Percentiles rank a stretch among this genome's conserved stretches.
Evolutionary conservation across 2,888 invertebrate genomes (phyloP).

Genomic region (Scaeva pyrastri): DNA sequence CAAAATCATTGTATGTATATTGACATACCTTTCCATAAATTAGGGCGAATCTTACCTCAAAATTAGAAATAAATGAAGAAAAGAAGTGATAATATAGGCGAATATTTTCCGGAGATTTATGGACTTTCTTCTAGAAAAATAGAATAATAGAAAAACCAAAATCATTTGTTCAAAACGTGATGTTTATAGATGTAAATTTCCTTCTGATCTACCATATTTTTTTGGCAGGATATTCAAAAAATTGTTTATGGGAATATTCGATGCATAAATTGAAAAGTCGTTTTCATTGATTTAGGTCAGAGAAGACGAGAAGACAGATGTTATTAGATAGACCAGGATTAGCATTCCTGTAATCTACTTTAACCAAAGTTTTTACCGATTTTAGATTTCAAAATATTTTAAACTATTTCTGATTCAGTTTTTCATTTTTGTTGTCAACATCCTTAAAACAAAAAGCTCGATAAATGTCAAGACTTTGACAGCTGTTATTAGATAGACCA

Average conservation of each 20-base stretch:
- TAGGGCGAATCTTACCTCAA: constrained; percentile 30
- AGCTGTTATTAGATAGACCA: background rate
- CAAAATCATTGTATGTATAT: constrained; percentile 15
- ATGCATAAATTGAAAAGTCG: background rate
- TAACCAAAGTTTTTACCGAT: no score
- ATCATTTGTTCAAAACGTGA: constrained; percentile 1
- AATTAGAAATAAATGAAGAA: constrained; percentile 39
- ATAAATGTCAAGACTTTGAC: no score
- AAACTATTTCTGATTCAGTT: no score
- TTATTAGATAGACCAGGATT: background rate
- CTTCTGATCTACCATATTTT: background rate
- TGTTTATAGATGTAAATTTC: background rate
- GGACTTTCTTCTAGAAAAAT: constrained; percentile 24
- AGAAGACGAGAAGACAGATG: background rate
- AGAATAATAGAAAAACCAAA: background rate
- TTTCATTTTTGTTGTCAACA: no score
- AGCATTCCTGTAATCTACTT: no score
- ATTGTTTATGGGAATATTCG: background rate
- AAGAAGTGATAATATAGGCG: background rate
- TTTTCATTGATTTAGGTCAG: background rate
- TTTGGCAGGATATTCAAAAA: background rate
- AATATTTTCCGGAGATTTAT: constrained; percentile 13
- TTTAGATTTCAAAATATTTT: no score
- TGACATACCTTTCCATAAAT: constrained; percentile 27
- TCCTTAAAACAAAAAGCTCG: no score